Evolutionary conservation across 35 echinoderm and acorn worm genomes (phyloP).

Genomic region (Anneissia japonica): DNA sequence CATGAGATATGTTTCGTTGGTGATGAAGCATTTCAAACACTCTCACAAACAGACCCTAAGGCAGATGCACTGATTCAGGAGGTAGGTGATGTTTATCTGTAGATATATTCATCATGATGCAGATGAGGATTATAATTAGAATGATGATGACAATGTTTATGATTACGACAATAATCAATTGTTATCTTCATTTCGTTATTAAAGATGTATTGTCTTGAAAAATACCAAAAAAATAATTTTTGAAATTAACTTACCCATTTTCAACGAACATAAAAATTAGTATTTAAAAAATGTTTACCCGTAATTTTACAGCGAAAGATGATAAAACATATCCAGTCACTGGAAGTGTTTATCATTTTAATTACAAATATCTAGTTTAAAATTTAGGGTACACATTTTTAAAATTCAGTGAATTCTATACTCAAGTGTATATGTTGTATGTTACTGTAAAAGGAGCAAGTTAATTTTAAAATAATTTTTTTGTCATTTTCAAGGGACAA

Average conservation of each 20-base stretch:
- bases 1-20: constrained; percentile 98
- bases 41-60: constrained; percentile 73
- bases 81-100: constrained; percentile 17
- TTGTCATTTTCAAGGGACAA: neutral
- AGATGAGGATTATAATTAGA: neutral
- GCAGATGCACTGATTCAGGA: constrained; percentile 63
- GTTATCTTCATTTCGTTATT: no score
- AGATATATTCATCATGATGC: neutral
- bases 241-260: no score
- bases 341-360: no score
- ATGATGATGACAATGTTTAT: neutral
- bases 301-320: no score
- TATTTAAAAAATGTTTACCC: no score
- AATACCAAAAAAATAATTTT: no score
- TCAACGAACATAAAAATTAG: no score
- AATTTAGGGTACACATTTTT: neutral
- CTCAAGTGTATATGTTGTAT: neutral
- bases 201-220: no score
- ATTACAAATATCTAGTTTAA: no score
- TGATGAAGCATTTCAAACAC: constrained; percentile 73
- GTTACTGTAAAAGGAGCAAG: constrained; percentile 5
- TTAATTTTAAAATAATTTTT: neutral
- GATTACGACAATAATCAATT: no score
- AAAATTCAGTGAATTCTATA: neutral
- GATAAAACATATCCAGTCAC: no score